A percentile compares a stretch with the other conserved stretches of the same genome.
These are phyloP conservation scores for Silvanus unidentatus DNA, from an alignment of 2,888 invertebrate species.

Conservation along the genomic window DNA sequence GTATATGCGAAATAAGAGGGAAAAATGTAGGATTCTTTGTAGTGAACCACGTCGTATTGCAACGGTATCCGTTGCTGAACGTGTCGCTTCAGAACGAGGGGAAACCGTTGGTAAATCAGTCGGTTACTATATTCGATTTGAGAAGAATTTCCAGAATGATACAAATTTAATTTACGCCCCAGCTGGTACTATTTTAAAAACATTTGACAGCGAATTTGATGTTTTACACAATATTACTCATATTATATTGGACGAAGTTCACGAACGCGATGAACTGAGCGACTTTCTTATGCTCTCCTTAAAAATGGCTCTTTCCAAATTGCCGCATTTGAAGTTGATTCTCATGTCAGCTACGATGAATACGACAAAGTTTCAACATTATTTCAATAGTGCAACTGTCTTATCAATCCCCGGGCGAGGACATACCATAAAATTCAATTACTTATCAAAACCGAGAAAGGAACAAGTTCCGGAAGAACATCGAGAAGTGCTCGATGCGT, in stretches of 20 bases:
- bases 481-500: conserved; percentile 9
- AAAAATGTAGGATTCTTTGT: conserved; percentile 78
- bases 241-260: conserved; percentile 88
- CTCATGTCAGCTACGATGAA: conserved; percentile 96
- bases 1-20: conserved; percentile 55
- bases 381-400: conserved; percentile 76
- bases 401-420: conserved; percentile 71
- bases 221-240: conserved; percentile 71
- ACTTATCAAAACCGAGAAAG: conserved; percentile 43
- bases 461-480: too few relatives aligned
- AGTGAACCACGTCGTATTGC: conserved; percentile 91
- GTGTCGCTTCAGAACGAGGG: conserved; percentile 65
- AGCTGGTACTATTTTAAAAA: conserved; percentile 83
- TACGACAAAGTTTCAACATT: conserved; percentile 70
- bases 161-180: conserved; percentile 87
- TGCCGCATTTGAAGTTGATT: conserved; percentile 70
- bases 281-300: conserved; percentile 88
- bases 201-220: conserved; percentile 74
- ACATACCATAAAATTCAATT: conserved; percentile 68
- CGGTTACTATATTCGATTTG: conserved; percentile 82
- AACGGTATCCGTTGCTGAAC: conserved; percentile 82
- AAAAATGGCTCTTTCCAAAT: conserved; percentile 64
- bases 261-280: conserved; percentile 87
- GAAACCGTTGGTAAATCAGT: conserved; percentile 47
- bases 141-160: conserved; percentile 73